These are phyloP conservation scores for Dugesia japonica DNA, from an alignment of 2,888 invertebrate species.

Conservation along the genomic window DNA sequence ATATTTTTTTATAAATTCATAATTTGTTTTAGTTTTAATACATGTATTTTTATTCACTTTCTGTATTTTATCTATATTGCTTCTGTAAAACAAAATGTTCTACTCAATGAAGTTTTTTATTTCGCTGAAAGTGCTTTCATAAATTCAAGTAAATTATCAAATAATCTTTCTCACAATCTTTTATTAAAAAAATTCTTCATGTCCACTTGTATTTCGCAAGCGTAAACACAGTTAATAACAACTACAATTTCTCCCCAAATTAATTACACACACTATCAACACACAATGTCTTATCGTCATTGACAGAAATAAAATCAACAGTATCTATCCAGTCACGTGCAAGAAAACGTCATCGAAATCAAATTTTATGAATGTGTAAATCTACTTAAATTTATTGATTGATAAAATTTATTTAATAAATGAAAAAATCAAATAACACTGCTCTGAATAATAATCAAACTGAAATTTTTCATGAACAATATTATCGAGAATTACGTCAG, in stretches of 20 bases:
- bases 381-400: neutral
- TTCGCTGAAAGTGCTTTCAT: neutral
- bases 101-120: too few species aligned
- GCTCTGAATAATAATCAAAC: neutral
- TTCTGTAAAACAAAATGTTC: too few species aligned
- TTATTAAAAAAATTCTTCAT: neutral
- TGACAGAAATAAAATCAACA: conserved; percentile 14
- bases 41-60: too few species aligned
- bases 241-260: neutral
- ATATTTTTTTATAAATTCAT: too few species aligned
- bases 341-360: neutral
- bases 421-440: neutral
- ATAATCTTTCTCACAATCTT: conserved; percentile 13
- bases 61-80: too few species aligned
- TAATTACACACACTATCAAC: neutral
- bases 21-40: too few species aligned
- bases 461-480: neutral
- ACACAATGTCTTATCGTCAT: neutral
- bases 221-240: neutral
- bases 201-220: conserved; percentile 6
- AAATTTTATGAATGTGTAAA: conserved; percentile 13
- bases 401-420: too few species aligned
- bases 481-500: conserved; percentile 20
- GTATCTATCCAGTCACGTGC: conserved; percentile 4
- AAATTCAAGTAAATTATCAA: neutral